phyloP scores from a whole-genome alignment of 2,797 vertebrate genomes.

The Helicolenus hilgendorfi region DNA sequence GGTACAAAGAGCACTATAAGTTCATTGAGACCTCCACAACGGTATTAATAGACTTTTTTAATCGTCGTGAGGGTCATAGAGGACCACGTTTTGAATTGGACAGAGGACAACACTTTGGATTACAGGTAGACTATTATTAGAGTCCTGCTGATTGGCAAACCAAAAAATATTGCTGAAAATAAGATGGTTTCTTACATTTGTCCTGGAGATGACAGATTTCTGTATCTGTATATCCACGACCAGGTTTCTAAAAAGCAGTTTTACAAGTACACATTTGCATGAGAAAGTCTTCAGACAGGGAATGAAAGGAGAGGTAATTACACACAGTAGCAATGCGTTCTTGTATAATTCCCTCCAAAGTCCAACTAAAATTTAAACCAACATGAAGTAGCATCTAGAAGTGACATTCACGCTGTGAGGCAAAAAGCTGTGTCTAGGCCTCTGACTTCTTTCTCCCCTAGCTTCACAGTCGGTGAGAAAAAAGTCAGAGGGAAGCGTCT shows the following conservation, averaged over 20 bases:
- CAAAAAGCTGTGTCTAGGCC: no score
- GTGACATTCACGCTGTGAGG: neutral
- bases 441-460: no score
- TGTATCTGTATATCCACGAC: no score
- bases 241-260: no score
- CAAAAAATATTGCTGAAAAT: no score
- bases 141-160: no score
- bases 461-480: no score
- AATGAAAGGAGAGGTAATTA: neutral
- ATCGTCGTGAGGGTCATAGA: neutral
- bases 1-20: neutral
- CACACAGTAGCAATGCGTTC: neutral
- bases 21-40: neutral
- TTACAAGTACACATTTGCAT: neutral
- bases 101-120: neutral
- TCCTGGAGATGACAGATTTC: no score
- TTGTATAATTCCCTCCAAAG: neutral
- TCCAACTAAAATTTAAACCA: neutral
- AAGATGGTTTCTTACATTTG: no score
- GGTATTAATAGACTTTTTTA: neutral
- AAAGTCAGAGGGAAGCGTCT: no score
- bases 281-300: neutral
- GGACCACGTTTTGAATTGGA: neutral
- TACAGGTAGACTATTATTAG: no score
- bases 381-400: neutral